Conservation (phyloP, 2,888 invertebrate genomes). For the Neoascia interrupta region DNA sequence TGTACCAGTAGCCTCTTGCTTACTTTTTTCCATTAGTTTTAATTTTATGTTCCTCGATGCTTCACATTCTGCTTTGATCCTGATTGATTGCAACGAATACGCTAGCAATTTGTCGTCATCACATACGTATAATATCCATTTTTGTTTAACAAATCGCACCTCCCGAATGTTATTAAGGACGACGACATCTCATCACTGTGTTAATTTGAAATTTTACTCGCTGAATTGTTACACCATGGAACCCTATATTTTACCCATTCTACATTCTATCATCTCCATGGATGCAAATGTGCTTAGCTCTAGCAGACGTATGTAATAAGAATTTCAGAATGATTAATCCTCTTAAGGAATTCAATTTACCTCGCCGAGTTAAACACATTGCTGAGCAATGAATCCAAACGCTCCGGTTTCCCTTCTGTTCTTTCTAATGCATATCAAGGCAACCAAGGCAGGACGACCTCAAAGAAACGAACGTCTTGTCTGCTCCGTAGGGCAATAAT, state of each 20-base stretch:
- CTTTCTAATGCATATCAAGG: too few species aligned
- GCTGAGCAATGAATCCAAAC: slow-evolving; percentile 4
- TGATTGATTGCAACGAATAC: slow-evolving; percentile 40
- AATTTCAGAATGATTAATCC: slow-evolving; percentile 65
- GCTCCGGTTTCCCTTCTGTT: background rate
- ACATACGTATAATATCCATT: background rate
- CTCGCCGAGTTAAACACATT: slow-evolving; percentile 40
- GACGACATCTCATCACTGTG: slow-evolving; percentile 40
- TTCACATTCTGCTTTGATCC: slow-evolving; percentile 38
- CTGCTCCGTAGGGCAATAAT: slow-evolving; percentile 44
- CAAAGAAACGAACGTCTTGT: slow-evolving; percentile 48
- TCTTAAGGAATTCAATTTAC: slow-evolving; percentile 68
- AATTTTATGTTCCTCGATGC: too few species aligned
- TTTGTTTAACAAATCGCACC: slow-evolving; percentile 25
- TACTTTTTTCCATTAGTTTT: too few species aligned
- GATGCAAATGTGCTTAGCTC: slow-evolving; percentile 27
- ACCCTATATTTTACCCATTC: background rate
- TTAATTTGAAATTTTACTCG: slow-evolving; percentile 56
- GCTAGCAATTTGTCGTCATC: slow-evolving; percentile 20
- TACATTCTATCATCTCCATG: background rate
- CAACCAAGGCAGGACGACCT: too few species aligned
- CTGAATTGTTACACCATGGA: slow-evolving; percentile 24
- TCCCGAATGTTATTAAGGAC: slow-evolving; percentile 60
- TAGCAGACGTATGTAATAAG: slow-evolving; percentile 51
- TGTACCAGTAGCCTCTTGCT: too few species aligned